Conservation (phyloP, 1,140 invertebrate genomes). For the Drosophila auraria region DNA sequence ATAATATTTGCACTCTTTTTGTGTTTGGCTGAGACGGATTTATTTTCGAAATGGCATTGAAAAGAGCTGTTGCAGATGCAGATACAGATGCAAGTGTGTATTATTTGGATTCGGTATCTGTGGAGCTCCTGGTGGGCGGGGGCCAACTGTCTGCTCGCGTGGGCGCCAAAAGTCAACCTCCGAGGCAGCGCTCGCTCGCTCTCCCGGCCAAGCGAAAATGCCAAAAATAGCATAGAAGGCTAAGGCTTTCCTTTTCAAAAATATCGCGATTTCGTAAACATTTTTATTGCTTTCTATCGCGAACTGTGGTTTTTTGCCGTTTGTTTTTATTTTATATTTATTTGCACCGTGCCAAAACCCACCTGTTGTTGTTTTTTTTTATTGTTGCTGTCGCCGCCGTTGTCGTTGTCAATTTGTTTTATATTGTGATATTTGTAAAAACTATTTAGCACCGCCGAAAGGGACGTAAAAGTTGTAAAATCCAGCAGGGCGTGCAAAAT, state of each 20-base stretch:
- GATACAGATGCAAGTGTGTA: conserved; percentile 22
- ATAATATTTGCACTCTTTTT: conserved; percentile 9
- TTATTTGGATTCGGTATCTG: conserved; percentile 26
- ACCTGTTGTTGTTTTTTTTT: conserved; percentile 66
- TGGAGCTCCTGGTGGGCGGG: conserved; percentile 13
- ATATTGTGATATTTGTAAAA: not conserved
- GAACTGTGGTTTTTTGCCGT: not conserved
- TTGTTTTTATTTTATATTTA: conserved; percentile 3
- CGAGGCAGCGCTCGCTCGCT: conserved; percentile 10
- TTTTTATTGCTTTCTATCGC: conserved; percentile 3
- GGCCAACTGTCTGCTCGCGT: conserved; percentile 42
- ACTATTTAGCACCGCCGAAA: not conserved
- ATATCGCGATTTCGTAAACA: conserved; percentile 49
- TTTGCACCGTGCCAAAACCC: conserved; percentile 38
- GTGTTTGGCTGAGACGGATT: not conserved
- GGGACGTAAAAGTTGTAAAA: not conserved
- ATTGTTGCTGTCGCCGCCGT: conserved; percentile 26
- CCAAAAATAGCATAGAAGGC: conserved; percentile 57
- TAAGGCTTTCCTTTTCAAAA: conserved; percentile 22
- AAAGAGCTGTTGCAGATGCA: conserved; percentile 34
- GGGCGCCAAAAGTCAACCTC: conserved; percentile 66
- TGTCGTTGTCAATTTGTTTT: conserved; percentile 6
- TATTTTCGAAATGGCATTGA: conserved; percentile 46
- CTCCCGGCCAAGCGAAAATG: conserved; percentile 33
- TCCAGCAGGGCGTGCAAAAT: conserved; percentile 8